Evolutionary conservation across 92 coral and sea anemone genomes (phyloP).

Genomic region (Palythoa grandiflora): DNA sequence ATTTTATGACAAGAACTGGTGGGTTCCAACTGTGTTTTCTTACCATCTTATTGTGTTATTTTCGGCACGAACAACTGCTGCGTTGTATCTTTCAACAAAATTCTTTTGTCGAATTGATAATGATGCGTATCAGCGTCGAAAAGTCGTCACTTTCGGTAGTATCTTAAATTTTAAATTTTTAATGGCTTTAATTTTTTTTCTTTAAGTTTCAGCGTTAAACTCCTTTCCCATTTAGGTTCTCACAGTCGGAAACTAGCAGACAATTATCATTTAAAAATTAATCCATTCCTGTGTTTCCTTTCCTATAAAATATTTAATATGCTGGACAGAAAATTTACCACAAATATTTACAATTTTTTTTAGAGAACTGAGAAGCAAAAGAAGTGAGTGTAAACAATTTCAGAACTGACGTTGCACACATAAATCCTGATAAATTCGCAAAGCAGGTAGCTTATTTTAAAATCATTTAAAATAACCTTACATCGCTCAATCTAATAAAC

Average conservation of each 20-base stretch:
- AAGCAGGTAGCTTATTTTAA: not conserved
- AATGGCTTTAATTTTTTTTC: no score
- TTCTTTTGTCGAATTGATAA: not conserved
- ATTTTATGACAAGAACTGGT: slow-evolving; percentile 8
- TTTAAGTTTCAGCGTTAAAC: no score
- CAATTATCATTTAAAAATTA: not conserved
- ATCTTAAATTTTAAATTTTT: no score
- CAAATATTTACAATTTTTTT: not conserved
- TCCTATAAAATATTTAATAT: not conserved
- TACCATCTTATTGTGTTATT: not conserved
- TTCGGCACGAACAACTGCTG: not conserved
- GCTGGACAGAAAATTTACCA: not conserved
- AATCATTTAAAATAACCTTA: no score
- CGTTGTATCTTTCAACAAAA: not conserved
- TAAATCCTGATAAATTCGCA: not conserved
- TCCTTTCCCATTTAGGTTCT: no score
- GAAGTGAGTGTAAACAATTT: not conserved
- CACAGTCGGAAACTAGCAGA: not conserved
- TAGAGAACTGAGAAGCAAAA: not conserved
- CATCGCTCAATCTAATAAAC: no score
- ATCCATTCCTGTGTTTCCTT: no score
- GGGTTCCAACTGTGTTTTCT: not conserved
- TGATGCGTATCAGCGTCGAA: no score
- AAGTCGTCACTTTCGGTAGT: no score
- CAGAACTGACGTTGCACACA: not conserved